Conservation (phyloP, 2,113 vertebrate species). For the Burhinus oedicnemus region DNA sequence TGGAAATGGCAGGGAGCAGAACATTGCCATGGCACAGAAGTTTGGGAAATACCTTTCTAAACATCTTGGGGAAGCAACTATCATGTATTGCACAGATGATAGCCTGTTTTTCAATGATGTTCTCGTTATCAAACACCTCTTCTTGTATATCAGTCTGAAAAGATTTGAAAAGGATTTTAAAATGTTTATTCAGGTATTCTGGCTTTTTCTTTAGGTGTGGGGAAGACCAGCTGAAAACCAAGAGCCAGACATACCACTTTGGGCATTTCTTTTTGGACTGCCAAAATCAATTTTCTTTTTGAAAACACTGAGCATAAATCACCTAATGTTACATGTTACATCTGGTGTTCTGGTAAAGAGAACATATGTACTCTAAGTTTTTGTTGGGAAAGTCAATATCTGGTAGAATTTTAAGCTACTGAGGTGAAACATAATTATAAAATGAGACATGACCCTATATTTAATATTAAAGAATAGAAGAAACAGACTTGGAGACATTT, state of each 20-base stretch:
- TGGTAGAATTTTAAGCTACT: neutral
- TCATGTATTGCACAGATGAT: neutral
- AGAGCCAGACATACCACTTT: neutral
- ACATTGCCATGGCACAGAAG: neutral
- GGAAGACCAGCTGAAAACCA: neutral
- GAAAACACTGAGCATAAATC: neutral
- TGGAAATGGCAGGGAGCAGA: neutral
- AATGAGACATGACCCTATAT: neutral
- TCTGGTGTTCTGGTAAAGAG: neutral
- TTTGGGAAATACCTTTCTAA: neutral
- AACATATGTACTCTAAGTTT: neutral
- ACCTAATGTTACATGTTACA: neutral
- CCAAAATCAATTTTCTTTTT: neutral
- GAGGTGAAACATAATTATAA: neutral
- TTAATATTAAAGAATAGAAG: neutral
- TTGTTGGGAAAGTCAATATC: neutral
- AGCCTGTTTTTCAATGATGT: neutral
- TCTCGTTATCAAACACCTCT: neutral
- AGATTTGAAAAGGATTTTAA: neutral
- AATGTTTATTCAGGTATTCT: neutral
- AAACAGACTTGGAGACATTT: neutral
- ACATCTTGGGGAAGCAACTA: neutral
- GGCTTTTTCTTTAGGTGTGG: neutral
- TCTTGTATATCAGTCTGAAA: neutral
- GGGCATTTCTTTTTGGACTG: neutral